Conservation (phyloP, 1,140 invertebrate species). For the Hycleus phaleratus region DNA sequence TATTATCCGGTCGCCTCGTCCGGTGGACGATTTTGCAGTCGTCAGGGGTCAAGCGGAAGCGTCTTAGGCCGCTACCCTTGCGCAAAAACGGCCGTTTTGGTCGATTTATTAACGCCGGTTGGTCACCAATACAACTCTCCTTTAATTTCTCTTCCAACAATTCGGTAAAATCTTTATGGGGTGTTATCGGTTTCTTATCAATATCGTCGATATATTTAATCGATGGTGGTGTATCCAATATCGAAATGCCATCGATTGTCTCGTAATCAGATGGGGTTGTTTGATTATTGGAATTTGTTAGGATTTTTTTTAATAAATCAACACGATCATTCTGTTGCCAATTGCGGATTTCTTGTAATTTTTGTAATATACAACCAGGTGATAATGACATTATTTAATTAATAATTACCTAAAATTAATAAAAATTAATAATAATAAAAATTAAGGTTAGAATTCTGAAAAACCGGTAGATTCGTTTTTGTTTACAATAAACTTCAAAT, state of each 20-base stretch:
- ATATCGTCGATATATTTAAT: conserved; percentile 6
- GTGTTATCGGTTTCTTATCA: conserved; percentile 21
- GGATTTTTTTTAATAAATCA: conserved; percentile 4
- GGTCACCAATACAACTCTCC: conserved; percentile 6
- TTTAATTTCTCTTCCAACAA: conserved; percentile 24
- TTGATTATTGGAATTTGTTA: not conserved
- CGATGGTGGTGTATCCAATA: conserved; percentile 3
- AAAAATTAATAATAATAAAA: no score
- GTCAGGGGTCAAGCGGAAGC: conserved; percentile 28
- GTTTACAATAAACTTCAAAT: no score
- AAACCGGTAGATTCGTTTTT: no score
- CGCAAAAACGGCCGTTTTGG: conserved; percentile 34
- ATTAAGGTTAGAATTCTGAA: no score
- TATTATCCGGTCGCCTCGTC: not conserved
- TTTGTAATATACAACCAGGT: not conserved
- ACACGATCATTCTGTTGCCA: conserved; percentile 3
- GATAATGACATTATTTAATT: conserved; percentile 1
- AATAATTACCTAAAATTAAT: no score
- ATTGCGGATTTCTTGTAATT: not conserved
- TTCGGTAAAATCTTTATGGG: conserved; percentile 23
- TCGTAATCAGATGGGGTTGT: conserved; percentile 9
- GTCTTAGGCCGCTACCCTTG: conserved; percentile 31
- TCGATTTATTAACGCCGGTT: conserved; percentile 12
- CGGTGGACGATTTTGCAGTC: conserved; percentile 15
- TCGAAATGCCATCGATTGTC: conserved; percentile 15